phyloP scores from a whole-genome alignment of 2,113 vertebrate genomes.

The Phainopepla nitens region DNA sequence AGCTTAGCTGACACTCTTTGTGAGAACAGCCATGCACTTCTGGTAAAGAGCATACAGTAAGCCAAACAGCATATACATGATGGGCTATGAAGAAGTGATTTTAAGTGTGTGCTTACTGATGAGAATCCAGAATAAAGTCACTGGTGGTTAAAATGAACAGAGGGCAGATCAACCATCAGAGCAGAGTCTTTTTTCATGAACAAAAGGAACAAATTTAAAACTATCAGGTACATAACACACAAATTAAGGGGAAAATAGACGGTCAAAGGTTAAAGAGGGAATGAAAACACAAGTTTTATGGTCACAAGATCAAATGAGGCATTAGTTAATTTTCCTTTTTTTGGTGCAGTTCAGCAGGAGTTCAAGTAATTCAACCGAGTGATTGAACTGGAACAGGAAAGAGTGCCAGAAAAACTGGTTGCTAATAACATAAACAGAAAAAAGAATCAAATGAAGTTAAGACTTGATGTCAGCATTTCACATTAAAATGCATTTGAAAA shows the following conservation, averaged over 20 bases:
- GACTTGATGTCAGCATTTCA: constrained; percentile 41
- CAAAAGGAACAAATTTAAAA: constrained; percentile 55
- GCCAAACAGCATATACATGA: background rate
- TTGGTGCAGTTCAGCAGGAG: constrained; percentile 59
- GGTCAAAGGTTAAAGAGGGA: constrained; percentile 65
- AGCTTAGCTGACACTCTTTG: background rate
- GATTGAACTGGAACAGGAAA: constrained; percentile 60
- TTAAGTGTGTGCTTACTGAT: background rate
- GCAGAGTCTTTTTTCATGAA: background rate
- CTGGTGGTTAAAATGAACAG: background rate
- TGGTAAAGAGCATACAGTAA: background rate
- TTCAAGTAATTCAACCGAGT: constrained; percentile 63
- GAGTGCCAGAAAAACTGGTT: constrained; percentile 50
- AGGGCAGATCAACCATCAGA: background rate
- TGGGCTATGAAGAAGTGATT: background rate
- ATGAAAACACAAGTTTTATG: constrained; percentile 63
- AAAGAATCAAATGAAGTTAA: constrained; percentile 54
- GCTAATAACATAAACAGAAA: constrained; percentile 57
- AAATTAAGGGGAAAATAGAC: constrained; percentile 58
- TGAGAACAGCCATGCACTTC: background rate
- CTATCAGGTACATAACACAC: constrained; percentile 58
- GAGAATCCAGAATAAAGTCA: background rate
- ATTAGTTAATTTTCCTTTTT: constrained; percentile 63
- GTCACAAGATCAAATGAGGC: constrained; percentile 68
- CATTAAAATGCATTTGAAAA: constrained; percentile 34